Conservation (phyloP, 2,888 invertebrate genomes). For the Melipona beecheii region DNA sequence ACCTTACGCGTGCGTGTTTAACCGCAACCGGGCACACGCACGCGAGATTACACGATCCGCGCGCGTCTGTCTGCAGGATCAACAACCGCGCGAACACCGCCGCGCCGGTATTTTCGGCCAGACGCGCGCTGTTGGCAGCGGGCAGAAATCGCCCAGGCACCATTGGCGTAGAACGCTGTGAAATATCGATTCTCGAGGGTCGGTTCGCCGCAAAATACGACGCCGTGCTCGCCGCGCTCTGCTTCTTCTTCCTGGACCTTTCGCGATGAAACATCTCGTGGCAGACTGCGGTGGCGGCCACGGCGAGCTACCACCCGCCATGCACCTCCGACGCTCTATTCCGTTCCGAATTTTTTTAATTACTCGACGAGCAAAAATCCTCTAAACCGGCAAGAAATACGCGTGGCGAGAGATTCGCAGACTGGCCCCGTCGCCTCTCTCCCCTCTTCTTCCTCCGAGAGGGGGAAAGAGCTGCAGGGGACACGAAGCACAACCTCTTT, state of each 20-base stretch:
- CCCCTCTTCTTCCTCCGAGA: background rate
- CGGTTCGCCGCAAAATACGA: conserved; percentile 25
- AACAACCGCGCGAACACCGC: conserved; percentile 57
- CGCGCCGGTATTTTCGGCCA: conserved; percentile 66
- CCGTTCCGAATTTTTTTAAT: conserved; percentile 36
- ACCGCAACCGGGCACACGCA: conserved; percentile 6
- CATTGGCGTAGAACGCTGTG: conserved; percentile 54
- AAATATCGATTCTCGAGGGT: conserved; percentile 41
- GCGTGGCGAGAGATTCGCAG: background rate
- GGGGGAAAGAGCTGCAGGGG: background rate
- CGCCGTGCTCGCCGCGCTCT: background rate
- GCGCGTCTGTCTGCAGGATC: conserved; percentile 53
- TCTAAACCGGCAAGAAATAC: background rate
- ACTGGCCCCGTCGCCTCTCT: background rate
- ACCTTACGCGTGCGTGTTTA: conserved; percentile 18
- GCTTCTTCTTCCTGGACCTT: background rate
- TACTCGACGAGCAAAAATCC: conserved; percentile 26
- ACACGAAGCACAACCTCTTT: conserved; percentile 16
- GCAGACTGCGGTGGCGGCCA: background rate
- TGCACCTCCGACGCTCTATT: background rate
- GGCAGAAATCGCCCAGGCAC: conserved; percentile 45
- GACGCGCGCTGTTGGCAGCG: conserved; percentile 40
- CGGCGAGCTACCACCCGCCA: background rate
- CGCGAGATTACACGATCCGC: conserved; percentile 22
- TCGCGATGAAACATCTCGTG: conserved; percentile 14